These are phyloP conservation scores for Cossypha heuglini DNA, from an alignment of 2,797 vertebrate genomes.

Conservation along the genomic window DNA sequence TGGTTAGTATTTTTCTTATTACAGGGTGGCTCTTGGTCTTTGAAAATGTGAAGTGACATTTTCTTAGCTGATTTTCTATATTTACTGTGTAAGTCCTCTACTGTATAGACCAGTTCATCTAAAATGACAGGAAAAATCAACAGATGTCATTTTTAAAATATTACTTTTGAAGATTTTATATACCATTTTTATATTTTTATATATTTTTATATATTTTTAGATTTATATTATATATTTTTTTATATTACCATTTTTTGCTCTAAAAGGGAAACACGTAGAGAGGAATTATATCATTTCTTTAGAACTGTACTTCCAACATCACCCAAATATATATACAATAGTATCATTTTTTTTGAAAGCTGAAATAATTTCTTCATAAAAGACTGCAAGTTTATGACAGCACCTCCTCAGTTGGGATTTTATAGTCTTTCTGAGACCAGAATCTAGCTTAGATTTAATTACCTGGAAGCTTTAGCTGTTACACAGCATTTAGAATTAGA, in stretches of 20 bases:
- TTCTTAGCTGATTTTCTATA: not conserved
- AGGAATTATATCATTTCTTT: not conserved
- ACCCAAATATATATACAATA: not conserved
- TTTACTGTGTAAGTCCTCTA: not conserved
- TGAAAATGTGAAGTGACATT: not conserved
- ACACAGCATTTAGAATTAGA: not conserved
- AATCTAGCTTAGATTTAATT: not conserved
- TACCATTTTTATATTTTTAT: not conserved
- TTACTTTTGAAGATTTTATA: not conserved
- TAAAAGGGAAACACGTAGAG: not conserved
- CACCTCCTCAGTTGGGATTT: not conserved
- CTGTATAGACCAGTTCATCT: not conserved
- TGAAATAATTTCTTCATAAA: not conserved
- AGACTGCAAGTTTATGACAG: not conserved
- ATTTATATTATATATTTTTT: not conserved
- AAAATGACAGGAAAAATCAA: not conserved
- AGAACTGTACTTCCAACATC: not conserved
- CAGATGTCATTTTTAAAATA: not conserved
- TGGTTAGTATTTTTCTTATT: not conserved
- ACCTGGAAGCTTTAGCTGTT: not conserved
- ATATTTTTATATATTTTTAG: no score
- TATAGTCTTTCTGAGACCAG: not conserved
- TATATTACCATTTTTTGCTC: not conserved
- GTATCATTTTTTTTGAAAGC: not conserved
- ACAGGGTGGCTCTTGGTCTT: not conserved